A percentile compares a stretch with the other conserved stretches of the same genome.
phyloP scores from a whole-genome alignment of 2,888 invertebrate species.

The Cloeon dipterum region DNA sequence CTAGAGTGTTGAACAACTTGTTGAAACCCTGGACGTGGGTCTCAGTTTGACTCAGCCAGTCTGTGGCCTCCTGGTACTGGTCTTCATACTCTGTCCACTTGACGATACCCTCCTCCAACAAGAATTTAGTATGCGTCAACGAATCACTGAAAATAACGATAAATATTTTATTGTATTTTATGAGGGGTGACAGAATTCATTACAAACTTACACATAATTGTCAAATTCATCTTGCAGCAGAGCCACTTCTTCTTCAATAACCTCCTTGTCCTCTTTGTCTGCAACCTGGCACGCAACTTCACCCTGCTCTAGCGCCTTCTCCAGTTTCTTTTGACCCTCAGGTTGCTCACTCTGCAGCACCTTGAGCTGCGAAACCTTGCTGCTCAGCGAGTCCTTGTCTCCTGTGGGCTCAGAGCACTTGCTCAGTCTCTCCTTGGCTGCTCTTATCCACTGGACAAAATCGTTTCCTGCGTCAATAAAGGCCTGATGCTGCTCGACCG shows the following conservation, averaged over 20 bases:
- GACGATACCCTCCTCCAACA: constrained; percentile 69
- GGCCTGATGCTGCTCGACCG: constrained; percentile 63
- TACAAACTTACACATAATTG: constrained; percentile 38
- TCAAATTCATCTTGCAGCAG: constrained; percentile 79
- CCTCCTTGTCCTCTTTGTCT: constrained; percentile 66
- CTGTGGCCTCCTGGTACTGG: constrained; percentile 67
- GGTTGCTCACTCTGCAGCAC: constrained; percentile 54
- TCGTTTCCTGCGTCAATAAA: constrained; percentile 82
- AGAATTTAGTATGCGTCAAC: constrained; percentile 51
- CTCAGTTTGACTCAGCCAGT: constrained; percentile 79
- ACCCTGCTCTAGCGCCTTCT: constrained; percentile 59
- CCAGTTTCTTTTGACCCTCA: constrained; percentile 61
- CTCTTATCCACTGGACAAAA: constrained; percentile 77
- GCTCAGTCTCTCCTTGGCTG: constrained; percentile 70
- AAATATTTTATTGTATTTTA: no score
- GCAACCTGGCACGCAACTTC: constrained; percentile 68
- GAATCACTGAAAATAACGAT: constrained; percentile 34
- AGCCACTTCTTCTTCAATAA: constrained; percentile 80
- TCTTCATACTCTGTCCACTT: constrained; percentile 91
- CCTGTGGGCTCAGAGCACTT: constrained; percentile 86
- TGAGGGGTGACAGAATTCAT: no score
- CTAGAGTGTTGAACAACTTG: constrained; percentile 68
- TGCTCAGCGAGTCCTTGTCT: constrained; percentile 68
- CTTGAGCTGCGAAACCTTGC: constrained; percentile 67
- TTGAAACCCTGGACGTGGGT: constrained; percentile 71